A percentile compares a stretch with the other conserved stretches of the same genome.
Evolutionary conservation across 2,797 vertebrate species (phyloP).

Genomic region (Poliocrania exsul): DNA sequence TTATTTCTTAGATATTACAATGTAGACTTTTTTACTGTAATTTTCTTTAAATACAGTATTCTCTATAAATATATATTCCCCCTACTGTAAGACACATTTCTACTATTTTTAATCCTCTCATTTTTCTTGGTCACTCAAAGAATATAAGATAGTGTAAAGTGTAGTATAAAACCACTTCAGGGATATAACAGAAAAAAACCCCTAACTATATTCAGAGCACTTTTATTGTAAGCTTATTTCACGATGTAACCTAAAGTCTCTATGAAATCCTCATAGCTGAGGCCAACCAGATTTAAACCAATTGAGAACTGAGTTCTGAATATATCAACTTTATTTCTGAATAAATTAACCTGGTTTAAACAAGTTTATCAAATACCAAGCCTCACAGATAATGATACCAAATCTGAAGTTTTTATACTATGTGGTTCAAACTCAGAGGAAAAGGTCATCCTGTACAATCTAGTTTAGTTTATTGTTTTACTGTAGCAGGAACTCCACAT

Average conservation of each 20-base stretch:
- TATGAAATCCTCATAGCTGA: not conserved
- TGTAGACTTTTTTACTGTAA: not conserved
- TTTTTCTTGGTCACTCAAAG: not conserved
- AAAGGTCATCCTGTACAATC: not conserved
- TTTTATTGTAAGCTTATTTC: not conserved
- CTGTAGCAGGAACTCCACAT: not conserved
- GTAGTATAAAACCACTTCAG: not conserved
- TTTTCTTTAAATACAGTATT: not conserved
- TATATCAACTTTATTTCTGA: not conserved
- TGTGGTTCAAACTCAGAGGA: not conserved
- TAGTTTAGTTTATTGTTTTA: not conserved
- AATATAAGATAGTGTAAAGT: not conserved
- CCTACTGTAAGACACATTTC: not conserved
- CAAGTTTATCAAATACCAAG: not conserved
- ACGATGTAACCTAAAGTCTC: not conserved
- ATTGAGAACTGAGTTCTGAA: not conserved
- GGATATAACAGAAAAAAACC: not conserved
- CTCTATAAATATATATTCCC: not conserved
- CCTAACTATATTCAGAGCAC: not conserved
- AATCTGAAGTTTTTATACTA: not conserved
- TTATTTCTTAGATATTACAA: not conserved
- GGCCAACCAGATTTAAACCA: not conserved
- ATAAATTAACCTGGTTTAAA: not conserved
- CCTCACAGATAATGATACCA: not conserved
- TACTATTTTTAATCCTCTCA: not conserved